Percentiles rank a stretch among this genome's conserved stretches.
phyloP scores from a whole-genome alignment of 2,113 vertebrate genomes.

The Pionites leucogaster region DNA sequence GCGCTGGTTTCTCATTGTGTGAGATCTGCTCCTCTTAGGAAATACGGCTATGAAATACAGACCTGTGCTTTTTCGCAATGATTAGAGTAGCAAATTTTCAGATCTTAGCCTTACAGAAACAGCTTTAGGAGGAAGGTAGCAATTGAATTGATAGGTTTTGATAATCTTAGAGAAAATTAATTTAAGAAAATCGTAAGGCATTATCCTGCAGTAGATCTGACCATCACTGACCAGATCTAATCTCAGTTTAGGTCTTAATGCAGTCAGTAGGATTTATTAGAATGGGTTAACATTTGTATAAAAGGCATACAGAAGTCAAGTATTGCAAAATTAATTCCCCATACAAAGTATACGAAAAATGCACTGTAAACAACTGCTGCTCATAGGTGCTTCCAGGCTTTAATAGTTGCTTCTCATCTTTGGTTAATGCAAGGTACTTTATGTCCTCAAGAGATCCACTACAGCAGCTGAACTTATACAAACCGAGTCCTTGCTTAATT shows the following conservation, averaged over 20 bases:
- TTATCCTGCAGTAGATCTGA: conserved; percentile 29
- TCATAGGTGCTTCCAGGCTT: conserved; percentile 26
- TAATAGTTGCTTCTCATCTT: conserved; percentile 45
- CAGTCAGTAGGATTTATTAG: conserved; percentile 3
- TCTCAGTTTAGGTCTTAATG: conserved; percentile 45
- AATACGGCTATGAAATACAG: background rate
- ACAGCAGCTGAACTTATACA: background rate
- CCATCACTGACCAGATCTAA: background rate
- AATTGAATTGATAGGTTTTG: conserved; percentile 31
- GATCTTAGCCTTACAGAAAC: conserved; percentile 14
- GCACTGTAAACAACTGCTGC: conserved; percentile 43
- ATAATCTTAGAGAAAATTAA: conserved; percentile 40
- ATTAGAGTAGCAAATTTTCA: background rate
- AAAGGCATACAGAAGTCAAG: conserved; percentile 61
- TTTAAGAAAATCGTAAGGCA: conserved; percentile 70
- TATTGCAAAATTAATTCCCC: conserved; percentile 67
- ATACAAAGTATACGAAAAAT: conserved; percentile 58
- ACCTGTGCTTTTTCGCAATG: background rate
- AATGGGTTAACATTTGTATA: conserved; percentile 32
- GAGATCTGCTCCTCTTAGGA: background rate
- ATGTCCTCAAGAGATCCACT: conserved; percentile 15
- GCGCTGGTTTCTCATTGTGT: background rate
- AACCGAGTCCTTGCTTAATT: background rate
- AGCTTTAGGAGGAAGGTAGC: conserved; percentile 35
- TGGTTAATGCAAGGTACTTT: conserved; percentile 41